Base-by-base conservation (phyloP, 2,888 invertebrate genomes). In the Trichogramma dendrolimi region DNA sequence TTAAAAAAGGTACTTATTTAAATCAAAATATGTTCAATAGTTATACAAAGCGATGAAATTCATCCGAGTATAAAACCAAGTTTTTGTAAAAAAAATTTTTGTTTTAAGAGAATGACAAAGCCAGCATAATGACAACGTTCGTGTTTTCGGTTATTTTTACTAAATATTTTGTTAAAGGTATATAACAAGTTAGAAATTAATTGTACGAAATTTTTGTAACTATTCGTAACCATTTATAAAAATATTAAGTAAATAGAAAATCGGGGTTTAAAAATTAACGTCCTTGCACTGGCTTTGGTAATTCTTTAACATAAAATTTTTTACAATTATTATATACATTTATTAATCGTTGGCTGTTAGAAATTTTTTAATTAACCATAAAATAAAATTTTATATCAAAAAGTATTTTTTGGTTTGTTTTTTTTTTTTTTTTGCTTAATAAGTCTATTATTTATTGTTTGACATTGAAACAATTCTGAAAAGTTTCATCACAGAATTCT, bases 311-410 rank as follows among this genome's bases (percentile, higher is more conserved):
- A 55, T 14, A 42, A 61, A 51, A 44, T 56, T 56, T 53, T 53
- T 65, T 51, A 55, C 51, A 56, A 44, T 66, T 67, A 67, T 63
- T 67, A 55, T 69, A 61, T 68, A 68, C 60, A 65, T 63, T 71
- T 70, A 67, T 63, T 70, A 69, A 63, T 71, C 70, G 70, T 70
- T 72, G 63, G 68, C 67, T 69, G 70, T 72, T 71, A 68, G 39
- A 43, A 61, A 63, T 55, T 55, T 62, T 63, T 70, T 70, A 55
- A 53, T 56, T 52, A 55, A 58, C 56, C 57, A 55, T 52, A 49
- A 52, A 51, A 10, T 50, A 14, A 50, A 57, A 44, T 49, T 14
- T 58, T 62, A 57, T 55, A 59, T 62, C 47, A 49, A 48, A 56
- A 56, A 56, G 41, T 48, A 41, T 56, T 43, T 58, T 52, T 48